Percentiles rank a stretch among this genome's conserved stretches.
These are phyloP conservation scores for Ephialtes manifestator DNA, from an alignment of 2,888 invertebrate genomes.

Conservation along the genomic window DNA sequence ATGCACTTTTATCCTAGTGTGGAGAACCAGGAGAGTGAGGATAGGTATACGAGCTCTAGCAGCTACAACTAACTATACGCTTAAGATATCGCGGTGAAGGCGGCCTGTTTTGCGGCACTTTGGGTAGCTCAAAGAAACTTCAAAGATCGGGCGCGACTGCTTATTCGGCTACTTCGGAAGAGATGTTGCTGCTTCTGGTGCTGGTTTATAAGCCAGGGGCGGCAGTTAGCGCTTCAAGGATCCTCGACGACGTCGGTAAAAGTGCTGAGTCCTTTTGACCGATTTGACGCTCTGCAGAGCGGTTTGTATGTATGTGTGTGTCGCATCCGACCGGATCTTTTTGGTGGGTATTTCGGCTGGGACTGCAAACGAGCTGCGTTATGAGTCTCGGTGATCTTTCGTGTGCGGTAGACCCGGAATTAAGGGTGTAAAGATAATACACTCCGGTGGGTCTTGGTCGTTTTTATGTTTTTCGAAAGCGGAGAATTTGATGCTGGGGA, in stretches of 20 bases:
- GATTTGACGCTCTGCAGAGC: conserved; percentile 46
- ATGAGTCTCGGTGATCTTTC: conserved; percentile 48
- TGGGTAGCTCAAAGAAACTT: conserved; percentile 62
- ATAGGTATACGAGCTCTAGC: conserved; percentile 28
- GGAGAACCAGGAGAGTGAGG: conserved; percentile 15
- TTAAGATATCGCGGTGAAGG: conserved; percentile 58
- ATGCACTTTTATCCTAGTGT: conserved; percentile 38
- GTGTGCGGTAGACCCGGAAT: conserved; percentile 63
- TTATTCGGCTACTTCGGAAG: conserved; percentile 56
- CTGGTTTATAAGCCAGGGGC: conserved; percentile 17
- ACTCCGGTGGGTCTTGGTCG: conserved; percentile 47
- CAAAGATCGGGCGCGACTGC: conserved; percentile 62
- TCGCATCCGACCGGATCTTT: conserved; percentile 63
- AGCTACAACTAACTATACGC: conserved; percentile 1
- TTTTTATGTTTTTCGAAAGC: background rate
- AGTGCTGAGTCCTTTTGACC: conserved; percentile 44
- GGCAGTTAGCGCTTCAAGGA: conserved; percentile 37
- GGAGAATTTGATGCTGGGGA: background rate
- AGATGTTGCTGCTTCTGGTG: conserved; percentile 16
- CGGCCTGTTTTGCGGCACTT: conserved; percentile 68
- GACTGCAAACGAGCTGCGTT: conserved; percentile 35
- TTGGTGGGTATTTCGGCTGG: conserved; percentile 7
- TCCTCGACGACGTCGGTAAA: conserved; percentile 26
- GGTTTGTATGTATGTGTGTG: conserved; percentile 12
- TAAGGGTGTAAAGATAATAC: conserved; percentile 69